These are phyloP conservation scores for Cephus sareptanus DNA, from an alignment of 2,888 invertebrate species.

Conservation along the genomic window DNA sequence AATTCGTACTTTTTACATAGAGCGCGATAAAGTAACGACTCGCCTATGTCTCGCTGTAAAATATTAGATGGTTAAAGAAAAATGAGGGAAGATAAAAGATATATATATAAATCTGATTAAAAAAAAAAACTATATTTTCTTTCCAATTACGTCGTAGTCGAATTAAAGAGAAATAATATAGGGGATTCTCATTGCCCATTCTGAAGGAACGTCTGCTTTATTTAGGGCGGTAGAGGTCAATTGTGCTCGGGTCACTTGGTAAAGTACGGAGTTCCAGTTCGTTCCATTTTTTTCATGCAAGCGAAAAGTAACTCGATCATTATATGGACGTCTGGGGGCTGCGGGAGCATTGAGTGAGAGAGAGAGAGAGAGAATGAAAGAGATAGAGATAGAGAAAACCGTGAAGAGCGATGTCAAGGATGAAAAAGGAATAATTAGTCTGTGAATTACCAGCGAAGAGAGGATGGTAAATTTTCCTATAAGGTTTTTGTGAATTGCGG, in stretches of 20 bases:
- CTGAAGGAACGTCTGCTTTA: background rate
- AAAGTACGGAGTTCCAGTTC: background rate
- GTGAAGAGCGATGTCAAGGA: background rate
- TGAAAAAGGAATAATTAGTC: too few relatives aligned
- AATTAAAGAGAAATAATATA: conserved; percentile 1
- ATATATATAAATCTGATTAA: background rate
- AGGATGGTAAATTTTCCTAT: too few relatives aligned
- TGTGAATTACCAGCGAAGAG: too few relatives aligned
- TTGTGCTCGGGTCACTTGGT: background rate
- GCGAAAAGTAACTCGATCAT: background rate
- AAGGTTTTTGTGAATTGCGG: too few relatives aligned
- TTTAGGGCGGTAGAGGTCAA: background rate
- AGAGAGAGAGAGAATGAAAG: too few relatives aligned
- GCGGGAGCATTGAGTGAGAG: background rate
- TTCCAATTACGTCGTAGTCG: conserved; percentile 5
- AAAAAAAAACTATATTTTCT: background rate
- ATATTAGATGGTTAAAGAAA: background rate
- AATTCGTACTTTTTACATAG: background rate
- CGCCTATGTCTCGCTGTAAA: background rate
- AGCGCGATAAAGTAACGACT: background rate
- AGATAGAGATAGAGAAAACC: background rate
- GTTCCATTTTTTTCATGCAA: background rate
- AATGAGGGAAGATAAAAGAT: background rate
- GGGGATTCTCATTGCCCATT: conserved; percentile 1
- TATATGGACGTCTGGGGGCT: background rate